Evolutionary conservation across 2,888 invertebrate species (phyloP), one percentile per base, ranked within the genome.

Genomic region (Tinea pellionella): DNA sequence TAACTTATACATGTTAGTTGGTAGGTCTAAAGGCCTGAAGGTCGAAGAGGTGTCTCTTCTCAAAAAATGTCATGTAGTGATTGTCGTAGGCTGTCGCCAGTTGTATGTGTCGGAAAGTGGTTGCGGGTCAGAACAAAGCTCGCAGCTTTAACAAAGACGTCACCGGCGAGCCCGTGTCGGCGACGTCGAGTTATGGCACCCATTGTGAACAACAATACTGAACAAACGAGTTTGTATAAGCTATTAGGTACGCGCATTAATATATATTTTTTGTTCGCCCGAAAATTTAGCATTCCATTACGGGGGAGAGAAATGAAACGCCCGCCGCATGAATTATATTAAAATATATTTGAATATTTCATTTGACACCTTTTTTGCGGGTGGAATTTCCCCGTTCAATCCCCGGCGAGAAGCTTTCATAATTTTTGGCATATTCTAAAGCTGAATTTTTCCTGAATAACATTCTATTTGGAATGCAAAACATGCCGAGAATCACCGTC

Each of bases 321-420:
- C 86, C 84, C 84, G 87, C 86, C 82, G 86, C 85, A 86, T 87
- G 87, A 87, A 87, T 87, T 87, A 87, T 87, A 87, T 87, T 87
- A 87, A 86, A 87, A 87, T 87, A 87, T 86, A 87, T 87, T 87
- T 87, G 87, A 87, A 87, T 87, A 87, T 87, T 87, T 87, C 87
- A 87, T 87, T 87, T 87, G 87, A 87, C 87, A 87, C 87, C 87
- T 86, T 86, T 86, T 85, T 86, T 81, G 80, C 80, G 77, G 74
- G 78, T 69, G 83, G 81, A 80, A 83, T 85, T 85, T 78, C 42
- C 59, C 30, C 79, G 85, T 80, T 87, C 86, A 87, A 86, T 87
- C 85, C 72, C 78, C 75, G 76, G 71, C 73, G 69, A 41, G 42
- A 72, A 77, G 78, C 71, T 72, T 72, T 75, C 80, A 86, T 86